Evolutionary conservation across 2,797 vertebrate genomes (phyloP), one percentile per base, ranked within the genome.

Genomic region (Morelia viridis): DNA sequence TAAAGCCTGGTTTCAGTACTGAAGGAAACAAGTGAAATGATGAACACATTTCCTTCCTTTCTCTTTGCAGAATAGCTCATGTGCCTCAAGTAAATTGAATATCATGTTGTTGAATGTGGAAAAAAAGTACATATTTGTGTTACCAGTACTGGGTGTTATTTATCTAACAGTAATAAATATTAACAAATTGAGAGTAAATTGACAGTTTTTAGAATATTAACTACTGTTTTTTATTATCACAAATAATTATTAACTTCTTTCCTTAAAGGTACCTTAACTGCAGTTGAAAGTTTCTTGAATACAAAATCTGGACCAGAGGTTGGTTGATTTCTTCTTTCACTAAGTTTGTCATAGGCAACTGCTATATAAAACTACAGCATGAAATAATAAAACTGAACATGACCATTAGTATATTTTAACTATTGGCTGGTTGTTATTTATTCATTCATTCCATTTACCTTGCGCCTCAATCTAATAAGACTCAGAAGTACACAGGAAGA

Each of bases 221-320:
- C 2, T 60, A 3, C 17, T 86, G 2, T 46, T 80, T 61, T 7
- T 62, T 57, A 89, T 88, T 15, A 89, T 6, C 71, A 11, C 6
- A 1, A 53, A 9, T 94, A 26, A 57, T 89, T 68, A 91, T 89
- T 93, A n/a, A 91, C 61, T 93, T 65, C 17, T 61, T 91, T 91
- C 88, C 56, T 97, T 94, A 83, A 95, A 99, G 99, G 99, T 88
- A 99, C 98, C 6, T 97, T 99, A 95, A 99, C 98, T 85, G 97
- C 98, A 61, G 97, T 99, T 19, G 99, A 99, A 97, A 99, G 99
- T 94, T 99, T 99, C 96, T 96, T 99, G 95, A 98, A 97, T 0
- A 8, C 98, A 89, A 95, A 97, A 53, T 53, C 96, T 86, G 99
- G 99, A 92, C 97, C 98, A 92, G 98, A 99, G 96, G 99, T 99